Conservation (phyloP, 2,888 invertebrate species). For the Euzetes globulus region DNA sequence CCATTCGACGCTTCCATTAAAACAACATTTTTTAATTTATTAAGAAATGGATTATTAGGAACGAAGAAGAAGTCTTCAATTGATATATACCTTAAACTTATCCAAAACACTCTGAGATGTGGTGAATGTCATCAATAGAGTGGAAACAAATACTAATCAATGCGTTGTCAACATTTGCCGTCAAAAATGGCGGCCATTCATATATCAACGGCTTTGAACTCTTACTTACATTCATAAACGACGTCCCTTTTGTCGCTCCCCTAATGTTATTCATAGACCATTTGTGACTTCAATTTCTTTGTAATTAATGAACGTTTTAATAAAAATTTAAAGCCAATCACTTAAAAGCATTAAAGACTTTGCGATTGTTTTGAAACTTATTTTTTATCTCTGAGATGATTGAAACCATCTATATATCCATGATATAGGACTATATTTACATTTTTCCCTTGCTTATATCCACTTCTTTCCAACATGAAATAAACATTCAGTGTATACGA, state of each 20-base stretch:
- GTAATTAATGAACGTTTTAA: too few species aligned
- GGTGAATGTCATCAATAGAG: background rate
- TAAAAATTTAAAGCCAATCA: too few species aligned
- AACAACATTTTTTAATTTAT: background rate
- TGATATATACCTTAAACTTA: background rate
- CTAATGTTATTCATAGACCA: background rate
- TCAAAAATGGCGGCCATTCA: background rate
- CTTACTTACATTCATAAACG: background rate
- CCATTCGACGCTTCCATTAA: background rate
- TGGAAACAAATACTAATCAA: background rate
- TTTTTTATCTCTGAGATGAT: too few species aligned
- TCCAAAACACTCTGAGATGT: background rate
- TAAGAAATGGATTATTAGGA: background rate
- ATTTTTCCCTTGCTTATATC: too few species aligned
- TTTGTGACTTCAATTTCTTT: too few species aligned
- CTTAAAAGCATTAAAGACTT: too few species aligned
- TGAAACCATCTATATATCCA: too few species aligned
- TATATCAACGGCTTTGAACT: background rate
- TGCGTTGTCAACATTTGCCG: constrained; percentile 2
- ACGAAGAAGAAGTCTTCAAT: background rate
- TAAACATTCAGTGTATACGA: too few species aligned
- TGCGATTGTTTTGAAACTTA: too few species aligned
- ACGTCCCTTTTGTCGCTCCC: background rate
- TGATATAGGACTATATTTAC: too few species aligned
- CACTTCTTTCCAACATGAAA: too few species aligned